A percentile compares a stretch with the other conserved stretches of the same genome.
Conservation (phyloP, 2,113 vertebrate genomes). For the Antigone vipio region DNA sequence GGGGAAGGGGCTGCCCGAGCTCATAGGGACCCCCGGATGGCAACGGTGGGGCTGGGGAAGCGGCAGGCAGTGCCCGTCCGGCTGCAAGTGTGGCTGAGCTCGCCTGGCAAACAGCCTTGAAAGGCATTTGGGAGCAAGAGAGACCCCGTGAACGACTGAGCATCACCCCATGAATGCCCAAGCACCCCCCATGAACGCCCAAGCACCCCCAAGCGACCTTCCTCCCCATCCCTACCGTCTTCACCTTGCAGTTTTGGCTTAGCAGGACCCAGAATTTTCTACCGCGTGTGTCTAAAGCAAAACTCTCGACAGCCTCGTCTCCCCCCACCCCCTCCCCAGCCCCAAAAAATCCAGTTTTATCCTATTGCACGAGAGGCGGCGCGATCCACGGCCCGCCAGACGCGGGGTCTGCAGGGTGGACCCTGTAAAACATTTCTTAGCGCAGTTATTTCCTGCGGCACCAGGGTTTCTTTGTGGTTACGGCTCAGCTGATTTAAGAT, state of each 20-base stretch:
- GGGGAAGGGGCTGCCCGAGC: neutral
- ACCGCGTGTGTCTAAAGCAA: neutral
- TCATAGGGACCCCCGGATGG: neutral
- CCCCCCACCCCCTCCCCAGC: neutral
- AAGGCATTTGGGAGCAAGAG: neutral
- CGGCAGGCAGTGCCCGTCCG: neutral
- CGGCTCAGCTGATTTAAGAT: neutral
- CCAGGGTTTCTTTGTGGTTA: neutral
- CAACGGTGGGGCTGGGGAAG: neutral
- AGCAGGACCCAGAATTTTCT: neutral
- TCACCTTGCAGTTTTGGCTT: neutral
- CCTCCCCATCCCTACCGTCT: neutral
- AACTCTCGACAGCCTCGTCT: neutral
- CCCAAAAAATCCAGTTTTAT: neutral
- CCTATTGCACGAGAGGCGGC: neutral
- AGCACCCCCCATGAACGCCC: neutral
- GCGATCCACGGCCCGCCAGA: accelerated
- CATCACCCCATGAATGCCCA: no score
- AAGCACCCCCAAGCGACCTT: neutral
- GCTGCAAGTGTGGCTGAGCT: accelerated
- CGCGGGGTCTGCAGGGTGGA: neutral
- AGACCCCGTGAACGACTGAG: neutral
- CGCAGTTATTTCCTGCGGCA: no score
- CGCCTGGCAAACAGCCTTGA: accelerated
- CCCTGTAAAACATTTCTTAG: neutral